Conservation (phyloP, 2,797 vertebrate genomes). For the Lacerta viridis region DNA sequence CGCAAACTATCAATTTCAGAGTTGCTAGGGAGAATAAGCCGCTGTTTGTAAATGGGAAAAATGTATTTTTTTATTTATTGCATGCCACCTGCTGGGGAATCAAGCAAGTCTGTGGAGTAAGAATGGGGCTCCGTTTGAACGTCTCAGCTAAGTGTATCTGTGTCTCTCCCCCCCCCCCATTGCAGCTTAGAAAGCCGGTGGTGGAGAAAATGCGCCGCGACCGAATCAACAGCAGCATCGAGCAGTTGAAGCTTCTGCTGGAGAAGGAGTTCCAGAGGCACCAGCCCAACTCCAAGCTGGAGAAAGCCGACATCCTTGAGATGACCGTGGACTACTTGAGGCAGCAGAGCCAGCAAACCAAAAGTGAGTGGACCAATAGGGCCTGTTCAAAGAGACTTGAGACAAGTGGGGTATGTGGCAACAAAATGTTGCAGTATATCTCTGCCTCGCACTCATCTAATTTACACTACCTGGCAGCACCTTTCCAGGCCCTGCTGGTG, state of each 20-base stretch:
- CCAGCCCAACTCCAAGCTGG: slow-evolving; percentile 74
- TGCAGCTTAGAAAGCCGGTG: slow-evolving; percentile 88
- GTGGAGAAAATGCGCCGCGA: slow-evolving; percentile 88
- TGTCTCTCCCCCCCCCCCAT: slow-evolving; percentile 10
- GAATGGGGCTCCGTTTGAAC: neutral
- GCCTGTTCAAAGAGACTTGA: too few relatives aligned
- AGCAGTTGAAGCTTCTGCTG: slow-evolving; percentile 86
- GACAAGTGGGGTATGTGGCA: neutral
- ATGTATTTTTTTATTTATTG: too few relatives aligned
- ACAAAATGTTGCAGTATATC: neutral
- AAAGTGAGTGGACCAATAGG: slow-evolving; percentile 62
- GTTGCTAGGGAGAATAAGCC: too few relatives aligned
- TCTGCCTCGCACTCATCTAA: neutral
- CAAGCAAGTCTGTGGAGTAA: too few relatives aligned
- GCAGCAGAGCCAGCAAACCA: slow-evolving; percentile 70
- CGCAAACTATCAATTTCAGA: too few relatives aligned
- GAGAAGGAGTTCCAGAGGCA: slow-evolving; percentile 79
- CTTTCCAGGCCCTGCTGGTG: too few relatives aligned
- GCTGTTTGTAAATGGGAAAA: too few relatives aligned
- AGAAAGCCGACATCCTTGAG: slow-evolving; percentile 79
- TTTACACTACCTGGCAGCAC: too few relatives aligned
- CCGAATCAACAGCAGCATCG: slow-evolving; percentile 83
- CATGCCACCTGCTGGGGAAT: too few relatives aligned
- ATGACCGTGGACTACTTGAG: slow-evolving; percentile 81
- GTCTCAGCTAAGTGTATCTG: neutral